Evolutionary conservation across 2,113 vertebrate genomes (phyloP), one percentile per base, ranked within the genome.

Genomic region (Mesoclemmys tuberculata): DNA sequence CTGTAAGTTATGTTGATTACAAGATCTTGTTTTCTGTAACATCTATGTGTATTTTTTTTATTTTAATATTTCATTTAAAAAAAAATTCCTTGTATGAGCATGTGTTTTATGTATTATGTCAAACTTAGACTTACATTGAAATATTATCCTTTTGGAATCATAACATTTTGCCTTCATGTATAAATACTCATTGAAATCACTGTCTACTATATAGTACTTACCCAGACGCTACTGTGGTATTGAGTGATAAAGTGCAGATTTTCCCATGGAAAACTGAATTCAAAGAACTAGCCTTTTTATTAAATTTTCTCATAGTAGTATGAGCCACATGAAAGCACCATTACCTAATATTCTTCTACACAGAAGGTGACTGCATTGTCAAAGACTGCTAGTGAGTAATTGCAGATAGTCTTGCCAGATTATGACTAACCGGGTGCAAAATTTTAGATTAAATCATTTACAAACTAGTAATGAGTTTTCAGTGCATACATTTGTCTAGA

Each of bases 141-240:
- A 98, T 98, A 97, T 98, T 98, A 97, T 95, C 98, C 97, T 97
- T 92, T 97, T 95, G 95, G 97, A 98, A 98, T 98, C 94, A 96
- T 98, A 98, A 98, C 96, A 98, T 98, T 97, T 97, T 96, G 92
- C 98, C 93, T 98, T 97, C 95, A 98, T 90, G 97, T 98, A 97
- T 97, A 98, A 98, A 98, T 97, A 97, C 89, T 98, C 94, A 92
- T 97, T 97, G 89, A 94, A 98, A 96, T 96, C 97, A 91, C 95
- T 98, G 89, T 27, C 96, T 95, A 97, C 84, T 96, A 44, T 95
- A 97, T 22, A 21, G 79, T 92, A 82, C 96, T 97, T 98, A 96
- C 94, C 97, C 54, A 21, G 95, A 97, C 94, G 95, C 90, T 93
- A 74, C 96, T 95, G 71, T 95, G 58, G 48, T 95, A 88, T 96